These are phyloP conservation scores for Myoxocephalus aenaeus DNA, from an alignment of 2,797 vertebrate genomes.

Conservation along the genomic window DNA sequence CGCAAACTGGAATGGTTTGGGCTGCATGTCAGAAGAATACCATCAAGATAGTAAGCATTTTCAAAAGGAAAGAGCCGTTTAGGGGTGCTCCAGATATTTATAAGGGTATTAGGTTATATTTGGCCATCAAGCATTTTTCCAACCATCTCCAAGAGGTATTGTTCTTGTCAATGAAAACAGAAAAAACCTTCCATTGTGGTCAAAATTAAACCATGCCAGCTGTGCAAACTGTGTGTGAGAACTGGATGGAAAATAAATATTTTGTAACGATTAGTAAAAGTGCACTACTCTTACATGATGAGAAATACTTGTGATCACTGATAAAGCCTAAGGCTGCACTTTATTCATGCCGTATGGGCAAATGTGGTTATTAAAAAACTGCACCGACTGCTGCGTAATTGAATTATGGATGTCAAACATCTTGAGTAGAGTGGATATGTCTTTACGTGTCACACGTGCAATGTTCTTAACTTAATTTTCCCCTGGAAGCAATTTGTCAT, in stretches of 20 bases:
- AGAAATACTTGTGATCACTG: neutral
- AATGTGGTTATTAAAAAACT: conserved; percentile 29
- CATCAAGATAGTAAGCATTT: conserved; percentile 74
- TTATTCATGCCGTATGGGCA: conserved; percentile 10
- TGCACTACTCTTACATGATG: neutral
- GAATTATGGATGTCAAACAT: conserved; percentile 75
- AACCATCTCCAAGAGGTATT: conserved; percentile 47
- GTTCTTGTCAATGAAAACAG: conserved; percentile 38
- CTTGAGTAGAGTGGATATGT: conserved; percentile 69
- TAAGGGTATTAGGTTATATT: conserved; percentile 65
- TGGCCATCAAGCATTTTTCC: conserved; percentile 59
- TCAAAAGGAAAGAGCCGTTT: conserved; percentile 70
- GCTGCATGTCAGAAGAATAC: conserved; percentile 71
- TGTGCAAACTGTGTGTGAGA: neutral
- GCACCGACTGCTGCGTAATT: conserved; percentile 49
- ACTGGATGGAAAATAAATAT: neutral
- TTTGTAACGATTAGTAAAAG: neutral
- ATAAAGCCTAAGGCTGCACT: conserved; percentile 13
- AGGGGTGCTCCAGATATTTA: conserved; percentile 62
- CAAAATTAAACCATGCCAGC: conserved; percentile 26
- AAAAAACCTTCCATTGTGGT: conserved; percentile 40
- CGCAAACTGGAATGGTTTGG: conserved; percentile 71
- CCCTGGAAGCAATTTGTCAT: conserved; percentile 88
- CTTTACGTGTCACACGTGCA: conserved; percentile 79
- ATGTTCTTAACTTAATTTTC: conserved; percentile 82